Percentiles rank a stretch among this genome's conserved stretches.
Evolutionary conservation across 2,113 vertebrate genomes (phyloP).

Genomic region (Hemiscyllium ocellatum): DNA sequence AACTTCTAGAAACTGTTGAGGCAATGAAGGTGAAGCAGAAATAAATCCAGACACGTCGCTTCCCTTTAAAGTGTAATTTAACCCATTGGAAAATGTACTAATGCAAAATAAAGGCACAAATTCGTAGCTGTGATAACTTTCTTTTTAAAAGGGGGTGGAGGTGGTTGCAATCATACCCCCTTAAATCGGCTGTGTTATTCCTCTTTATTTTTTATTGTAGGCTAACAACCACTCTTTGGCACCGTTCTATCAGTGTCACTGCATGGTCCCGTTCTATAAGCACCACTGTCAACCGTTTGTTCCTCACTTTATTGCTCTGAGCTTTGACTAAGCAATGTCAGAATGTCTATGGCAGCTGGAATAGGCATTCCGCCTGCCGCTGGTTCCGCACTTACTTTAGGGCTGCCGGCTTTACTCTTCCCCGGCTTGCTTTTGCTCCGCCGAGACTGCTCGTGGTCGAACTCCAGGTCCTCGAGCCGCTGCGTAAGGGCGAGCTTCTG

Average conservation of each 20-base stretch:
- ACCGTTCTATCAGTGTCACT: conserved; percentile 57
- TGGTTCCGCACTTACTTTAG: conserved; percentile 89
- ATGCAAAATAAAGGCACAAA: conserved; percentile 15
- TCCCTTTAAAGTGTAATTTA: background rate
- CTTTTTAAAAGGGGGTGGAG: background rate
- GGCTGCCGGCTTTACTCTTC: conserved; percentile 84
- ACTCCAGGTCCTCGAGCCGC: conserved; percentile 94
- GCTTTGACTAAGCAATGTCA: conserved; percentile 65
- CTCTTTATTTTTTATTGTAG: background rate
- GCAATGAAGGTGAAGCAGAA: background rate
- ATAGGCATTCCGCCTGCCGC: conserved; percentile 55
- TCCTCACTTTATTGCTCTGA: conserved; percentile 59
- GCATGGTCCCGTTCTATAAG: conserved; percentile 69
- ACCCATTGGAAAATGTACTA: background rate
- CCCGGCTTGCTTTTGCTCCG: conserved; percentile 83
- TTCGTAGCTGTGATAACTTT: background rate
- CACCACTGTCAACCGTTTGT: conserved; percentile 60
- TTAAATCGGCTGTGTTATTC: background rate
- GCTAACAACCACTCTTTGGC: background rate
- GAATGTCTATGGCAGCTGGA: conserved; percentile 60
- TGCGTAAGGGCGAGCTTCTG: conserved; percentile 96
- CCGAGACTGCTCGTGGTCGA: conserved; percentile 89
- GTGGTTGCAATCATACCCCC: background rate
- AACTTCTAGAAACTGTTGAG: background rate
- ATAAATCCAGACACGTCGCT: background rate